These are phyloP conservation scores for Pseudochaenichthys georgianus DNA, from an alignment of 2,797 vertebrate genomes.

Conservation along the genomic window DNA sequence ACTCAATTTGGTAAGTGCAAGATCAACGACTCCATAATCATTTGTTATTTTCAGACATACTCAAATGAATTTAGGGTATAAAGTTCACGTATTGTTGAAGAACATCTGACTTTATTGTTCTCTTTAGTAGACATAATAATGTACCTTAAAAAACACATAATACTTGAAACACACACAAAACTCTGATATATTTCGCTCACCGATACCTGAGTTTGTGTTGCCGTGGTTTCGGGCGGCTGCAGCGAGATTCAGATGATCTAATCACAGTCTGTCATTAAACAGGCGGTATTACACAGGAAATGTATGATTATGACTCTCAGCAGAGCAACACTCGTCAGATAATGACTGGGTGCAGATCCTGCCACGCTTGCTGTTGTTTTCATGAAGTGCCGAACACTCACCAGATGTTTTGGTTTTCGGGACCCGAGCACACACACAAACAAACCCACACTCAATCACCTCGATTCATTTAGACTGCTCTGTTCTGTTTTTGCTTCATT, in stretches of 20 bases:
- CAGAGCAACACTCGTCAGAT: constrained; percentile 25
- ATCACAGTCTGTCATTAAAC: constrained; percentile 55
- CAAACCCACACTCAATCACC: constrained; percentile 14
- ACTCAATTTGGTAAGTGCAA: neutral
- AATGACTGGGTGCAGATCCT: constrained; percentile 18
- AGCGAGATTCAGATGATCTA: constrained; percentile 42
- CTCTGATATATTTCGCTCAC: neutral
- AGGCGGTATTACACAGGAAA: constrained; percentile 32
- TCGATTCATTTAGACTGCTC: constrained; percentile 19
- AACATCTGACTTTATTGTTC: neutral
- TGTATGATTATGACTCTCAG: constrained; percentile 44
- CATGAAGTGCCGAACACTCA: constrained; percentile 45
- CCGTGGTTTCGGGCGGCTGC: constrained; percentile 28
- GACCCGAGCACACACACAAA: constrained; percentile 1
- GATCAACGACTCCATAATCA: constrained; percentile 5
- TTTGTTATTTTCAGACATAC: neutral
- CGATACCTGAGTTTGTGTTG: constrained; percentile 35
- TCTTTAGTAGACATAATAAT: constrained; percentile 1
- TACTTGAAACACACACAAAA: constrained; percentile 9
- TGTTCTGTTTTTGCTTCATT: constrained; percentile 23
- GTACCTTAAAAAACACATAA: neutral
- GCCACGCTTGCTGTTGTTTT: constrained; percentile 34
- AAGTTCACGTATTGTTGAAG: neutral
- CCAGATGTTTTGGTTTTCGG: constrained; percentile 55
- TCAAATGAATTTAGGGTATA: neutral